Percentiles rank a stretch among this genome's conserved stretches.
Conservation (phyloP, 2,888 invertebrate species). For the Synanthedon tipuliformis region DNA sequence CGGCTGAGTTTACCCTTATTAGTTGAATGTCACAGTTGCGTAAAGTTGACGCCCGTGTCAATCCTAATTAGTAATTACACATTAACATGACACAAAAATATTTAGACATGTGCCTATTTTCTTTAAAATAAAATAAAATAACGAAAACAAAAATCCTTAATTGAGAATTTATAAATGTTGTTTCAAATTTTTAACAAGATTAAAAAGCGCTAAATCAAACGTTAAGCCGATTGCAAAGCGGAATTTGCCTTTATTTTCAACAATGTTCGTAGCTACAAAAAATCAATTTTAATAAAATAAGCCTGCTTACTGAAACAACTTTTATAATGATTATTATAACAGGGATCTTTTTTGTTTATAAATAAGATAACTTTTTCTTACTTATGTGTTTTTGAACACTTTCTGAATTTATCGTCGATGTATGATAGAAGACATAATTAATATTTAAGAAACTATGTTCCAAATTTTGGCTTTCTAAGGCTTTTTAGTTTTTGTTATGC, state of each 20-base stretch:
- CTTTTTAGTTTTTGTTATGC: too few species aligned
- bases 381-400: too few species aligned
- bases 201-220: constrained; percentile 28
- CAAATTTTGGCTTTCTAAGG: too few species aligned
- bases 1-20: constrained; percentile 49
- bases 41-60: constrained; percentile 16
- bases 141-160: constrained; percentile 10
- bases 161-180: constrained; percentile 18
- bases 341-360: too few species aligned
- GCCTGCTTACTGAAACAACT: not conserved
- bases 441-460: too few species aligned
- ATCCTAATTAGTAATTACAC: constrained; percentile 20
- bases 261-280: constrained; percentile 1
- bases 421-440: too few species aligned
- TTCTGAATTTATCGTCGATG: too few species aligned
- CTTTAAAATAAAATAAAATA: not conserved
- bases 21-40: constrained; percentile 38
- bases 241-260: constrained; percentile 33
- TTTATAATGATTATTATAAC: too few species aligned
- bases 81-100: not conserved
- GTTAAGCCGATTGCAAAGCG: constrained; percentile 35
- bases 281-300: not conserved
- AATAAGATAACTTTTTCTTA: too few species aligned
- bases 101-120: too few species aligned
- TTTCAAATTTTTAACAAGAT: constrained; percentile 32